These are phyloP conservation scores for Antheraea pernyi DNA, from an alignment of 1,140 invertebrate genomes.

Conservation along the genomic window DNA sequence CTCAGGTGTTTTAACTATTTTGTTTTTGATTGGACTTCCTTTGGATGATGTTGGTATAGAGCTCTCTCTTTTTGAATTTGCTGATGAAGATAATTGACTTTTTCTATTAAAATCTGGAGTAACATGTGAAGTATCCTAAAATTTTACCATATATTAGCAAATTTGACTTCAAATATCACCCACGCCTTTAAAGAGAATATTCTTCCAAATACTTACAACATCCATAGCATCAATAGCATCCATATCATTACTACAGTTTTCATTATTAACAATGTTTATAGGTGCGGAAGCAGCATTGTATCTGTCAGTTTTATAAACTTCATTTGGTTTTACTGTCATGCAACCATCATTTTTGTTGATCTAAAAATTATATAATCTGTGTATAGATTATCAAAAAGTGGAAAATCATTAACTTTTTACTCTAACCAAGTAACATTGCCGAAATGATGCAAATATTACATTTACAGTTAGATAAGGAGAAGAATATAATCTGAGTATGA, in stretches of 20 bases:
- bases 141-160: background rate
- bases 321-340: background rate
- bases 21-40: constrained; percentile 26
- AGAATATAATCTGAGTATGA: too few relatives aligned
- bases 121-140: constrained; percentile 42
- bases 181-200: too few relatives aligned
- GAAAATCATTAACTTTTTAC: too few relatives aligned
- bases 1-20: constrained; percentile 37
- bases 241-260: constrained; percentile 37
- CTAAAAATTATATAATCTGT: too few relatives aligned
- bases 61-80: constrained; percentile 45
- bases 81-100: constrained; percentile 22
- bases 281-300: background rate
- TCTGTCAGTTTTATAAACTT: background rate
- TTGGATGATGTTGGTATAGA: constrained; percentile 37
- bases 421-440: too few relatives aligned
- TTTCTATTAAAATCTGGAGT: constrained; percentile 25
- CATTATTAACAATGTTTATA: background rate
- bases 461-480: too few relatives aligned
- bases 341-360: too few relatives aligned
- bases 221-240: constrained; percentile 53
- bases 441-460: too few relatives aligned
- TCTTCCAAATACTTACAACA: constrained; percentile 41
- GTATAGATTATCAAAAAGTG: too few relatives aligned
- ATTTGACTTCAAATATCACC: too few relatives aligned